Percentiles rank a stretch among this genome's conserved stretches.
Evolutionary conservation across 1,140 invertebrate genomes (phyloP).

Genomic region (Drepana arcuata): DNA sequence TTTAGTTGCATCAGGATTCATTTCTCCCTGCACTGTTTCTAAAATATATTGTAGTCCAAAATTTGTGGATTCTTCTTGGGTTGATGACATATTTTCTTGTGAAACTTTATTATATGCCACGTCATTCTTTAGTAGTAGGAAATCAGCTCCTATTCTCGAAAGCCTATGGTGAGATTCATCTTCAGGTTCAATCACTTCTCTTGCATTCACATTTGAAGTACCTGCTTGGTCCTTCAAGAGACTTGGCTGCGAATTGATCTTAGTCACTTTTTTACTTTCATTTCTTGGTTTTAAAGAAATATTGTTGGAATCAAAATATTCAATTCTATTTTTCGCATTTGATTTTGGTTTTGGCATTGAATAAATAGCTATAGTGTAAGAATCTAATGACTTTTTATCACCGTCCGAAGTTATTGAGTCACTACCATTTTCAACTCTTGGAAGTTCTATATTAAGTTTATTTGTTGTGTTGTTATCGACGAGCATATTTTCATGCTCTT

Average conservation of each 20-base stretch:
- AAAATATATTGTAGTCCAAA: slow-evolving; percentile 38
- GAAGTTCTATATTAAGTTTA: slow-evolving; percentile 35
- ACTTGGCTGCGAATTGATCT: too few relatives aligned
- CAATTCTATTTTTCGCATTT: slow-evolving; percentile 18
- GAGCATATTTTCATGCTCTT: slow-evolving; percentile 11
- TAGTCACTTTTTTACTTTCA: too few relatives aligned
- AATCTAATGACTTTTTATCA: slow-evolving; percentile 33
- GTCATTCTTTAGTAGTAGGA: slow-evolving; percentile 21
- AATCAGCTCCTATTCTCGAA: slow-evolving; percentile 18
- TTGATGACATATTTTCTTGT: slow-evolving; percentile 1
- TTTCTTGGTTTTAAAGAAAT: too few relatives aligned
- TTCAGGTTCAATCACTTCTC: not conserved
- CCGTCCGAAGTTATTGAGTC: slow-evolving; percentile 24
- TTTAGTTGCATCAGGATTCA: slow-evolving; percentile 12
- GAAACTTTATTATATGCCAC: slow-evolving; percentile 9
- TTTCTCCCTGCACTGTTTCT: slow-evolving; percentile 24
- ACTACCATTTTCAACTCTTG: slow-evolving; percentile 22
- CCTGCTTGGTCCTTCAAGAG: too few relatives aligned
- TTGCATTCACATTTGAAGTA: too few relatives aligned
- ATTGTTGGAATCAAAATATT: too few relatives aligned
- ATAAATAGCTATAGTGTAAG: slow-evolving; percentile 22
- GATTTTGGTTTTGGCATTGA: slow-evolving; percentile 13
- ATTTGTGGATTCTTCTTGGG: slow-evolving; percentile 15
- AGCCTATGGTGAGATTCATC: slow-evolving; percentile 22
- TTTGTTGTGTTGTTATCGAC: slow-evolving; percentile 24